Evolutionary conservation across 2,888 invertebrate species (phyloP), one percentile per base, ranked within the genome.

Genomic region (Teinopalpus imperialis): DNA sequence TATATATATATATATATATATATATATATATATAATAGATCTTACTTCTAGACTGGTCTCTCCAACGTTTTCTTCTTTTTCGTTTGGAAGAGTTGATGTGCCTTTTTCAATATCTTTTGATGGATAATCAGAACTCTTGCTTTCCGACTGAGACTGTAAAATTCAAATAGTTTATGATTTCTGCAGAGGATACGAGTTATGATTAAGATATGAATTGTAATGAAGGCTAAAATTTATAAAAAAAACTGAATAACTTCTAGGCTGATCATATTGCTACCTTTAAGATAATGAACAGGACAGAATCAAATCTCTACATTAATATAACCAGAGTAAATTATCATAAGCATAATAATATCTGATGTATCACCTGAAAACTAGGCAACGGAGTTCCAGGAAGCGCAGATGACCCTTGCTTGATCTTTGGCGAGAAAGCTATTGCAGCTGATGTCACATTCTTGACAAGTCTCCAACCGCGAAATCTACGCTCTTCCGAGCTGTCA

Each of bases 1-100:
- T n/a, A n/a, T n/a, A n/a, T n/a, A 4, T 12, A 16, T 6, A 30
- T 23, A 29, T 12, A 27, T 3, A 23, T 23, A 10, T 5, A 7
- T 9, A 5, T 16, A 16, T 16, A 16, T 16, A 16, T 16, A 3
- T 4, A 2, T 16, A 16, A 16, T 16, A 16, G 16, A 16, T 16
- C 56, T 66, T 63, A 86, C 87, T 57, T 87, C 86, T 3, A 76
- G 66, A 51, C 56, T 81, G 0, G 77, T 85, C 54, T 87, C 83
- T 6, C 87, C 87, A 0, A 66, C 36, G 30, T 72, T 68, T 34
- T 77, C 79, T 0, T 78, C 72, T 45, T 85, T 83, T 40, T 85
- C 85, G 24, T 58, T 74, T 0, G 58, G 57, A 39, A 64, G 66
- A 1, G 59, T 61, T 0, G 75, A 69, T 12, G 69, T 42, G 0